Percentiles rank a stretch among this genome's conserved stretches.
phyloP scores from a whole-genome alignment of 1,140 invertebrate species.

The Aradophagus sp. region DNA sequence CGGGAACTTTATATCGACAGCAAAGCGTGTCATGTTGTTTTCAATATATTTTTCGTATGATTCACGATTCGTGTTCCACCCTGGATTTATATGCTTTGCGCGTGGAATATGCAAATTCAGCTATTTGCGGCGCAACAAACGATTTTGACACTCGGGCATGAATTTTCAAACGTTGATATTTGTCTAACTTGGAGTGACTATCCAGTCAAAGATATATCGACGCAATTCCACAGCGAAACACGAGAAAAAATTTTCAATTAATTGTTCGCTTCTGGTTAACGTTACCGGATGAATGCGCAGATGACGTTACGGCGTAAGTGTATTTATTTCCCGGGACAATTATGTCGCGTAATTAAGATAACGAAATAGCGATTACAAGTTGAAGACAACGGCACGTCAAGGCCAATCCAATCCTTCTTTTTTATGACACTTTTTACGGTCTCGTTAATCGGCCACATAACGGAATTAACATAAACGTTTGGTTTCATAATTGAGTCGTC shows the following conservation, averaged over 20 bases:
- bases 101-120: constrained; percentile 51
- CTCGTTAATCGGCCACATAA: no score
- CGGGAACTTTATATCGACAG: constrained; percentile 34
- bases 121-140: constrained; percentile 46
- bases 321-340: constrained; percentile 19
- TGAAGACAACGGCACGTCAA: constrained; percentile 7
- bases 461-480: no score
- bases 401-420: no score
- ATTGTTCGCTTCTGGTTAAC: constrained; percentile 31
- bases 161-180: constrained; percentile 49
- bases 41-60: constrained; percentile 43
- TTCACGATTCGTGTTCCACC: constrained; percentile 34
- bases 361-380: constrained; percentile 26
- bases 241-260: constrained; percentile 42
- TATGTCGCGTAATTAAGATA: constrained; percentile 42
- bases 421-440: no score
- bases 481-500: no score
- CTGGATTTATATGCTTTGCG: constrained; percentile 41
- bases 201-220: constrained; percentile 31
- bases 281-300: constrained; percentile 26
- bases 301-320: constrained; percentile 27
- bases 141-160: constrained; percentile 43
- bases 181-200: constrained; percentile 43
- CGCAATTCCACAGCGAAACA: constrained; percentile 27
- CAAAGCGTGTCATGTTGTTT: constrained; percentile 20